These are phyloP conservation scores for Mizuhopecten yessoensis DNA, from an alignment of 1,140 invertebrate species.

Conservation along the genomic window DNA sequence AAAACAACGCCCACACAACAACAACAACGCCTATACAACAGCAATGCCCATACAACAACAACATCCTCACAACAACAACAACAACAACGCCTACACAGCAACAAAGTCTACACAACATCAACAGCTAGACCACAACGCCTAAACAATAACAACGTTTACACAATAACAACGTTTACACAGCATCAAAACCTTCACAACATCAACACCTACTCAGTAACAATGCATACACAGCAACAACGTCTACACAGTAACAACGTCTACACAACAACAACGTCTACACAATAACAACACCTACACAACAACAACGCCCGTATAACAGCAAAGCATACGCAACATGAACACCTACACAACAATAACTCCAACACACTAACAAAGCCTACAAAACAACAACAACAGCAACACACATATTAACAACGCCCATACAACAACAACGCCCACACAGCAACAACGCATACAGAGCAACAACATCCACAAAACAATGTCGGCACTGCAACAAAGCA, in stretches of 20 bases:
- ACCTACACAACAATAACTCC: no score
- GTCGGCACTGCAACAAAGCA: not conserved
- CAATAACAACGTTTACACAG: not conserved
- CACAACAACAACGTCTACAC: no score
- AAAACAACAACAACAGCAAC: no score
- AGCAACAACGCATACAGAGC: not conserved
- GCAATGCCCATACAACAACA: not conserved
- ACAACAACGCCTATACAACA: not conserved
- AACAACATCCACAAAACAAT: not conserved
- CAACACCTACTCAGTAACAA: not conserved
- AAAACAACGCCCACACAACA: not conserved
- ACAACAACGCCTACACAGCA: not conserved
- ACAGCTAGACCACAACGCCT: not conserved
- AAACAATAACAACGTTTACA: not conserved
- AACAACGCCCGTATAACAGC: no score
- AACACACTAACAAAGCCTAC: no score
- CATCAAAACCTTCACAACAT: not conserved
- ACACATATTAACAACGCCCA: not conserved
- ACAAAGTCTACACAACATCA: not conserved
- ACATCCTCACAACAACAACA: not conserved
- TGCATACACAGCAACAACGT: not conserved
- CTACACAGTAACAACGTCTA: no score
- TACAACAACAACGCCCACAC: not conserved
- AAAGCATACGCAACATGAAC: no score
- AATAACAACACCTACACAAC: no score